A percentile compares a stretch with the other conserved stretches of the same genome.
These are phyloP conservation scores for Parazoanthus swiftii DNA, from an alignment of 92 coral and sea anemone genomes.

Conservation along the genomic window DNA sequence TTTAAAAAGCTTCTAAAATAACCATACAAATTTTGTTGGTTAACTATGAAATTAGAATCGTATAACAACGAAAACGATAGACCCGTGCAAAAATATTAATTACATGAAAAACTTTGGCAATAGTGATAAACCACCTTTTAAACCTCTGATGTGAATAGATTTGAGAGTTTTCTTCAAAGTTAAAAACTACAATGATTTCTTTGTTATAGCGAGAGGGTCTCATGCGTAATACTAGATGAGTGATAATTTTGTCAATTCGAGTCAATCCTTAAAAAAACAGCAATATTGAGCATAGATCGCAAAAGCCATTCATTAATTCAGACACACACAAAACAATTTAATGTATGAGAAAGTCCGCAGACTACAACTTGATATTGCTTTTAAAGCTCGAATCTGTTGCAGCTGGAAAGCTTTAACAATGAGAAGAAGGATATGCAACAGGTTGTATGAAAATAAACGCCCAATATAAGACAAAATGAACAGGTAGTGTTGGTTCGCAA, in stretches of 20 bases:
- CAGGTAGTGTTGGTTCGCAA: neutral
- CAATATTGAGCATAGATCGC: neutral
- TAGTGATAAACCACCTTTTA: neutral
- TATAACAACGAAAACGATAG: neutral
- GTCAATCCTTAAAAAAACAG: neutral
- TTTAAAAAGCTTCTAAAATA: no score
- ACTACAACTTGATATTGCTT: neutral
- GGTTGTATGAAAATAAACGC: constrained; percentile 7
- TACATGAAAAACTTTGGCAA: neutral
- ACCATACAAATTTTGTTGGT: neutral
- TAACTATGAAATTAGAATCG: neutral
- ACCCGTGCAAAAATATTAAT: neutral
- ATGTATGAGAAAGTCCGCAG: neutral
- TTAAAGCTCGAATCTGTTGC: neutral
- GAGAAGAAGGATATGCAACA: neutral
- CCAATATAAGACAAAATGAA: neutral
- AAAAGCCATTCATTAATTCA: neutral
- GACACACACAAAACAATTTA: no score
- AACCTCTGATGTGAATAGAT: no score
- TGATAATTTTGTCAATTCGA: no score
- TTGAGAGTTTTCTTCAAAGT: no score
- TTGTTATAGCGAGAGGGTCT: neutral
- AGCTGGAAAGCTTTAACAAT: neutral
- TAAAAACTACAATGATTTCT: no score
- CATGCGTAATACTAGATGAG: no score